Conservation (phyloP, 1,140 invertebrate species). For the Pachyrhynchus sulphureomaculatus region DNA sequence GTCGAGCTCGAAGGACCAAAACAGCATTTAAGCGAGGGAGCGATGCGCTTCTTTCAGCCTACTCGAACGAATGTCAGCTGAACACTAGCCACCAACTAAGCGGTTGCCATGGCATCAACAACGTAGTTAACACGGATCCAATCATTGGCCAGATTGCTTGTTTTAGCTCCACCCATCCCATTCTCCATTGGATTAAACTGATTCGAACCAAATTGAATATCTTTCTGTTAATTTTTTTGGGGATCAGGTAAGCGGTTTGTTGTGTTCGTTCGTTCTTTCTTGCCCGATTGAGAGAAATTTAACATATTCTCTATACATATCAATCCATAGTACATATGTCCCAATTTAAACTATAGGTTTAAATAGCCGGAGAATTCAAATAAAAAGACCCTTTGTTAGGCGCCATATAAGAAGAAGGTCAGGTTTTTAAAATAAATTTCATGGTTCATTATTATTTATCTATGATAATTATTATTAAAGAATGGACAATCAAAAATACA, state of each 20-base stretch:
- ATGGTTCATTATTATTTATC: too few species aligned
- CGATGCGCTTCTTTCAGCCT: slow-evolving; percentile 6
- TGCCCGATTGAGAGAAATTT: slow-evolving; percentile 3
- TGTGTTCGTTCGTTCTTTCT: slow-evolving; percentile 20
- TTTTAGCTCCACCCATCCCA: slow-evolving; percentile 41
- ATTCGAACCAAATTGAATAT: slow-evolving; percentile 52
- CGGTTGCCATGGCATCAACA: slow-evolving; percentile 51
- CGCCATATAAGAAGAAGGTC: too few species aligned
- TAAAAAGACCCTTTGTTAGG: too few species aligned
- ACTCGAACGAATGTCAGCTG: slow-evolving; percentile 36
- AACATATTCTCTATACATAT: too few species aligned
- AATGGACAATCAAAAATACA: too few species aligned
- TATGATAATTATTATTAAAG: too few species aligned
- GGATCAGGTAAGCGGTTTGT: slow-evolving; percentile 44
- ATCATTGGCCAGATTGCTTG: slow-evolving; percentile 48
- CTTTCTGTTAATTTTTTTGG: slow-evolving; percentile 51
- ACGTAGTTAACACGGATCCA: slow-evolving; percentile 43
- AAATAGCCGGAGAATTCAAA: too few species aligned
- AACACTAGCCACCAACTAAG: slow-evolving; percentile 40
- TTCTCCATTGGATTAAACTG: slow-evolving; percentile 52
- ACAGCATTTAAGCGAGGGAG: neutral
- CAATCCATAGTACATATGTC: too few species aligned
- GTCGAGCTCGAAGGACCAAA: slow-evolving; percentile 7
- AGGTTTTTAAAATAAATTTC: too few species aligned
- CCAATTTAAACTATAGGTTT: too few species aligned